These are phyloP conservation scores for Tinamus major DNA, from an alignment of 2,797 vertebrate species.

Conservation along the genomic window DNA sequence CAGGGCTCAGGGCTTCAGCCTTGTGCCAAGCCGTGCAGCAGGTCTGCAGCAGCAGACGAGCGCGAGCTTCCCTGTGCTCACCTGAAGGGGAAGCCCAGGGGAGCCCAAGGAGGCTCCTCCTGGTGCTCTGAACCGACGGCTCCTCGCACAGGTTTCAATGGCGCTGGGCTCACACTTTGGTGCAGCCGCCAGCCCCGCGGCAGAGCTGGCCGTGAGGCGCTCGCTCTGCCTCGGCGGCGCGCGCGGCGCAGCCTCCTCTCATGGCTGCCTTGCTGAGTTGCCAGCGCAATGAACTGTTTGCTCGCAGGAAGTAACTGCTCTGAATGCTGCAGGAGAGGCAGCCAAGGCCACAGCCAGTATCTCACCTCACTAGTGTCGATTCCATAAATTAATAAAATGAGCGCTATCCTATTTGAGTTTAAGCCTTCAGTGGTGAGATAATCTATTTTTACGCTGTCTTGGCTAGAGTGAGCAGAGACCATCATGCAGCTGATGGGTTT, in stretches of 20 bases:
- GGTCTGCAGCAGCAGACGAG: background rate
- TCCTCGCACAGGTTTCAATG: too few relatives aligned
- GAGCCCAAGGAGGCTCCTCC: too few relatives aligned
- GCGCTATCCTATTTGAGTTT: background rate
- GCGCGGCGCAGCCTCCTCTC: too few relatives aligned
- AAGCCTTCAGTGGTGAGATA: background rate
- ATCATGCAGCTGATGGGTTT: background rate
- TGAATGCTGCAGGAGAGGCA: background rate
- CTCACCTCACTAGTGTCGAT: background rate
- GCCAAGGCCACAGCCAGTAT: conserved; percentile 7
- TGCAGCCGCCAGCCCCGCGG: too few relatives aligned
- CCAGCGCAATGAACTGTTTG: conserved; percentile 10
- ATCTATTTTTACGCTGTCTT: background rate
- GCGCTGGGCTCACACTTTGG: too few relatives aligned
- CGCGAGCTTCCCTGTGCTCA: fast-evolving
- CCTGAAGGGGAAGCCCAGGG: too few relatives aligned
- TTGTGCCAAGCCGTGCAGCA: fast-evolving
- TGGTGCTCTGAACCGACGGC: too few relatives aligned
- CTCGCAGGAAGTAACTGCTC: conserved; percentile 47
- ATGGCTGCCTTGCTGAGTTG: too few relatives aligned
- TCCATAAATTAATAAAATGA: conserved; percentile 51
- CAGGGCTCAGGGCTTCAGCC: background rate
- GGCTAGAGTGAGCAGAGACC: background rate
- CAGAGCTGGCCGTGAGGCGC: too few relatives aligned
- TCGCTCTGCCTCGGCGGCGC: too few relatives aligned